Base-by-base conservation (phyloP, 2,888 invertebrate genomes). In the Scaptomyza cyrtandrae region DNA sequence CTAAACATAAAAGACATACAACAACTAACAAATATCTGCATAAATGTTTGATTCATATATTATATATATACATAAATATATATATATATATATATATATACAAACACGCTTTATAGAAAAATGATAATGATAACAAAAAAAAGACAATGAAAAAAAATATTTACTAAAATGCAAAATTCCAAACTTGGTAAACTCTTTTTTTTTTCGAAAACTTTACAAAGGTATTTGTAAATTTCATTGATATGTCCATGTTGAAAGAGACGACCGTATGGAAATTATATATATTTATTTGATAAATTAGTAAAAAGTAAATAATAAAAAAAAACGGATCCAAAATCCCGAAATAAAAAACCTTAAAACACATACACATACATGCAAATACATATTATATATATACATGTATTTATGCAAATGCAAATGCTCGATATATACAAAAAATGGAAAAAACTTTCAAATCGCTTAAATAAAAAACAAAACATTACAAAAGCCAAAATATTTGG, bases 361-460 rank as follows among this genome's bases (percentile, higher is more conserved):
- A 57, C 46, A 39, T 53, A 66, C 45, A 57, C 50, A 43, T 57
- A 77, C 37, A n/a, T 53, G 59, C 48, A 55, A 63, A 52, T 35
- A 64, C 56, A 75, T 63, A 53, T 19, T 72, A 50, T 65, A 64
- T 71, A 29, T 33, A 61, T 73, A 60, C 77, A 54, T 63, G 60
- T 70, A 52, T 52, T 67, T 66, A 70, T 72, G 71, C 71, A 86
- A 82, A 74, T 82, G 83, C 74, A 83, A 76, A 76, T 71, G 83
- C 82, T 75, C 86, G 71, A 77, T 75, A 80, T 76, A 83, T 77
- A 77, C 73, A 76, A 71, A 73, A 73, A 50, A 54, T 48, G 48
- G 71, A 73, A 50, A 78, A 53, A 80, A 74, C 76, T 82, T 86
- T 86, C 71, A 85, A 85, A 85, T 80, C 85, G 85, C 85, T 85